A percentile compares a stretch with the other conserved stretches of the same genome.
Evolutionary conservation across 2,113 vertebrate genomes (phyloP).

Genomic region (Dipodomys spectabilis): DNA sequence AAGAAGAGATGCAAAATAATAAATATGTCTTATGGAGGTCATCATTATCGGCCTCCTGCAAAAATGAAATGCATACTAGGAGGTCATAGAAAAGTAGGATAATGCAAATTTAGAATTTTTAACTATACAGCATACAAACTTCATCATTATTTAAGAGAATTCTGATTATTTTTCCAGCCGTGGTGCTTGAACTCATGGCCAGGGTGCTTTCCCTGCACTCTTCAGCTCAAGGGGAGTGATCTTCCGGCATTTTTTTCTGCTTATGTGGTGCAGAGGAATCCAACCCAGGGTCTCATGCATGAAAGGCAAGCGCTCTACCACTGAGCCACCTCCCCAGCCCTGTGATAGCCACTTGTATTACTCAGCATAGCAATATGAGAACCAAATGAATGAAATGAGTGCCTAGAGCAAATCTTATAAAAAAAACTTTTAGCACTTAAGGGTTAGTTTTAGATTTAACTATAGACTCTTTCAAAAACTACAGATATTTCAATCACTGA

Average conservation of each 20-base stretch:
- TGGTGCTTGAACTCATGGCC: no score
- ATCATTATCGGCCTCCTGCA: neutral
- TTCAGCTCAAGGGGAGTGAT: no score
- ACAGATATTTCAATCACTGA: neutral
- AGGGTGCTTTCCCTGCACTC: no score
- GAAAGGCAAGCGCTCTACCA: no score
- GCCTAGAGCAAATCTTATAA: neutral
- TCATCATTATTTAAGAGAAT: slow-evolving; percentile 10
- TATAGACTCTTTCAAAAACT: neutral
- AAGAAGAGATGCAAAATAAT: neutral
- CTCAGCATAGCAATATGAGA: neutral
- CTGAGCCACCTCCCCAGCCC: no score
- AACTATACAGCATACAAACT: neutral
- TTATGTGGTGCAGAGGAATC: no score
- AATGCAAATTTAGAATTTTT: neutral
- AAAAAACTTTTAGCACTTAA: neutral
- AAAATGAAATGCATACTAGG: neutral
- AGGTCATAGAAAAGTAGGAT: neutral
- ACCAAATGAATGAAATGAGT: slow-evolving; percentile 4
- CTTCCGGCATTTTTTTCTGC: no score
- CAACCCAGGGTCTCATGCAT: no score
- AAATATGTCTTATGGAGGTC: no score
- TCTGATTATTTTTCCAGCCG: neutral
- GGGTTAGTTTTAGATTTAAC: neutral
- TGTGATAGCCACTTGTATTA: neutral